Evolutionary conservation across 2,113 vertebrate species (phyloP).

Genomic region (Phocoena sinus): DNA sequence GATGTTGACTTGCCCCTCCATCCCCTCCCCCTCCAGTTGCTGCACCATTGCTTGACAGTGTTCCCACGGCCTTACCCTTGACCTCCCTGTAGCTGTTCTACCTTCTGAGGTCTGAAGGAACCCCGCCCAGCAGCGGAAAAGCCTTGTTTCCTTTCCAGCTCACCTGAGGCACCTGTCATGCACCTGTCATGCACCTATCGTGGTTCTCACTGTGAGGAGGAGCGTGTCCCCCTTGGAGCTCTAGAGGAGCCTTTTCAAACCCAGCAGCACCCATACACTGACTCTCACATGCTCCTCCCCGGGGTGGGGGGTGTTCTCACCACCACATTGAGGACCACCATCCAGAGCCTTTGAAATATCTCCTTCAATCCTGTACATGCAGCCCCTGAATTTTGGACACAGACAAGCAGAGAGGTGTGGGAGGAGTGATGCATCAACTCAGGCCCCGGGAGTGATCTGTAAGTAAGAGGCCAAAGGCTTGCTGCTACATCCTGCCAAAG

Average conservation of each 20-base stretch:
- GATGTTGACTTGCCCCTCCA: neutral
- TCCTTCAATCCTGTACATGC: neutral
- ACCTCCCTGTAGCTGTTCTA: neutral
- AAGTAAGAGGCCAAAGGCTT: neutral
- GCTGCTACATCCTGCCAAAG: neutral
- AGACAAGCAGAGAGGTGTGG: neutral
- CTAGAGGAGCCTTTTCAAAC: neutral
- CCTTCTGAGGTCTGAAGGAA: neutral
- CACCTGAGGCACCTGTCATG: neutral
- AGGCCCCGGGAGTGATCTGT: neutral
- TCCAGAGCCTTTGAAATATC: neutral
- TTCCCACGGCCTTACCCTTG: neutral
- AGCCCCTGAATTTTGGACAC: neutral
- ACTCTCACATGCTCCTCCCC: neutral
- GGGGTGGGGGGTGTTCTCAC: rapidly evolving
- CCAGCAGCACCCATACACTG: neutral
- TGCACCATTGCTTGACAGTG: neutral
- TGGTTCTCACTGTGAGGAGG: neutral
- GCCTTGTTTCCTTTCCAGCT: neutral
- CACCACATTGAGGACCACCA: neutral
- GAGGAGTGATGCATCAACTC: neutral
- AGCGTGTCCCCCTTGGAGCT: neutral
- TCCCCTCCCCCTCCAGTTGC: too few relatives aligned
- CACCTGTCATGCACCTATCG: neutral
- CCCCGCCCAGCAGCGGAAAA: neutral